Conservation (phyloP, 2,113 vertebrate species). For the Apodemus sylvaticus region DNA sequence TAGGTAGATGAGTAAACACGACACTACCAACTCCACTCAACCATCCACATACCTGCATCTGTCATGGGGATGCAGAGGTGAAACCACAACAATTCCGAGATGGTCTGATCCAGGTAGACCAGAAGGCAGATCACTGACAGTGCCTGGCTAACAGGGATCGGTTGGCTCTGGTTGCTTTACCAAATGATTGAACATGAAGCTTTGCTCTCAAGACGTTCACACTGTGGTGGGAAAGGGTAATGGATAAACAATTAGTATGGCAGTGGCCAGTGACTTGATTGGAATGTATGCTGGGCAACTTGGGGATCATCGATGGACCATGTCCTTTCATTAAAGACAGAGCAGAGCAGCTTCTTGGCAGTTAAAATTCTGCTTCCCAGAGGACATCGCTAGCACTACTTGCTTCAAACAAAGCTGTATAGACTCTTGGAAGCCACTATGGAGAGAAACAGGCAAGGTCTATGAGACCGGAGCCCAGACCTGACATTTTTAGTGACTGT, state of each 20-base stretch:
- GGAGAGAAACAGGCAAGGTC: neutral
- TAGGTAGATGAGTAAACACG: neutral
- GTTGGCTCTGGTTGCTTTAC: neutral
- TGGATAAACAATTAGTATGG: neutral
- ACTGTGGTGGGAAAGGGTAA: neutral
- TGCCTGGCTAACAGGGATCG: neutral
- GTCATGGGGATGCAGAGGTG: neutral
- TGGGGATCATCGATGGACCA: slow-evolving; percentile 4
- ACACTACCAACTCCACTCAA: neutral
- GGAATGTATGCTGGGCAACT: neutral
- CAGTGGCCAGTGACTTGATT: slow-evolving; percentile 9
- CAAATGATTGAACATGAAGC: neutral
- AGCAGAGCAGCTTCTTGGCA: slow-evolving; percentile 51
- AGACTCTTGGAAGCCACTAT: slow-evolving; percentile 7
- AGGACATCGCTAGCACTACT: slow-evolving; percentile 31
- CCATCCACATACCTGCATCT: neutral
- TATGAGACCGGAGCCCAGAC: neutral
- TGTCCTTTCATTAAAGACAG: slow-evolving; percentile 48
- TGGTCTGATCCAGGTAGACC: neutral
- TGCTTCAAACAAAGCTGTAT: slow-evolving; percentile 17
- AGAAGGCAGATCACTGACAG: neutral
- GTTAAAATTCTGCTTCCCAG: slow-evolving; percentile 41
- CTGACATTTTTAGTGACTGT: neutral
- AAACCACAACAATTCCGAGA: neutral
- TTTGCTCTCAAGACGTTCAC: neutral